These are phyloP conservation scores for Ischnura elegans DNA, from an alignment of 2,888 invertebrate species.

Conservation along the genomic window DNA sequence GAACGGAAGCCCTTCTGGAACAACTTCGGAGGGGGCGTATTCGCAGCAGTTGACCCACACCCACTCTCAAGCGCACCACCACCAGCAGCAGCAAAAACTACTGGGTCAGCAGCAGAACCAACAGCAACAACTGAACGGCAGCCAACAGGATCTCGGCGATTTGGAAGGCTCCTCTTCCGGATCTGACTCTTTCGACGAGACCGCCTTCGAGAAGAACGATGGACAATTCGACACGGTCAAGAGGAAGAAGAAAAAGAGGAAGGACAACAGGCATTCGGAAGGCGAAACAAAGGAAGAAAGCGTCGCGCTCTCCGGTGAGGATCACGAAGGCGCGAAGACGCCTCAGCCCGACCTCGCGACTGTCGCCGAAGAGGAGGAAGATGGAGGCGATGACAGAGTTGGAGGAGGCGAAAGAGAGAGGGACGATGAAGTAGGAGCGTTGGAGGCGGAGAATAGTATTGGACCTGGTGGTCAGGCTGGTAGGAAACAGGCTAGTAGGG, in stretches of 20 bases:
- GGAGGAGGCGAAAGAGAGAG: background rate
- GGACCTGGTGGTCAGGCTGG: slow-evolving; percentile 75
- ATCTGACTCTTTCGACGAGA: slow-evolving; percentile 70
- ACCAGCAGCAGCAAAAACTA: slow-evolving; percentile 33
- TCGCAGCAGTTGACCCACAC: background rate
- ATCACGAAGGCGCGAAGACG: slow-evolving; percentile 84
- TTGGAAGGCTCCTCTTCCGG: slow-evolving; percentile 55
- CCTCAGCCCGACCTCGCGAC: slow-evolving; percentile 83
- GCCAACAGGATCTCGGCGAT: slow-evolving; percentile 68
- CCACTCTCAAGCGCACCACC: slow-evolving; percentile 39
- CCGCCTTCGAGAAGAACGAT: slow-evolving; percentile 80
- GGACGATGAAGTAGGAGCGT: slow-evolving; percentile 78
- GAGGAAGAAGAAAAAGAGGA: slow-evolving; percentile 89
- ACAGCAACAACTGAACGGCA: slow-evolving; percentile 48
- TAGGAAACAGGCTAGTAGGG: slow-evolving; percentile 90
- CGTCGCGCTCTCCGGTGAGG: slow-evolving; percentile 76
- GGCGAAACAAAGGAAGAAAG: background rate
- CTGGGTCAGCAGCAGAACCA: slow-evolving; percentile 69
- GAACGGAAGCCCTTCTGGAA: slow-evolving; percentile 45
- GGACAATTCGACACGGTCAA: slow-evolving; percentile 91
- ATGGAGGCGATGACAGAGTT: background rate
- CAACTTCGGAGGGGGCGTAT: slow-evolving; percentile 62
- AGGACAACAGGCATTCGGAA: slow-evolving; percentile 9
- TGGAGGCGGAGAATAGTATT: slow-evolving; percentile 75
- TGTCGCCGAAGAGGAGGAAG: slow-evolving; percentile 81